Conservation (phyloP, 1,140 invertebrate species). For the Drosophila grimshawi region DNA sequence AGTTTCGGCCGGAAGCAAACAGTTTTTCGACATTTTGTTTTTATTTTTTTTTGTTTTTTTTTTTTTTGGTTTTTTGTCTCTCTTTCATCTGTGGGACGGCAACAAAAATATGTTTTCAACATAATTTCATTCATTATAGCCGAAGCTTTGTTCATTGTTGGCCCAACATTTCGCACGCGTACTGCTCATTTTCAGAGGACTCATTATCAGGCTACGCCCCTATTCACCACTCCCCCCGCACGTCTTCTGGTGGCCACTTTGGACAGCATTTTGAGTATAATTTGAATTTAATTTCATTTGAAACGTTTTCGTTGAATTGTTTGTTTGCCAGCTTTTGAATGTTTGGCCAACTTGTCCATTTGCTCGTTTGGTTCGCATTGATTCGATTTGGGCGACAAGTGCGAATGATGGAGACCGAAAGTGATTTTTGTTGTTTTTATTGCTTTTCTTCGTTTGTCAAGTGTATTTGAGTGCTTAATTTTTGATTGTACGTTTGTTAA, state of each 20-base stretch:
- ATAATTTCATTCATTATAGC: slow-evolving; percentile 75
- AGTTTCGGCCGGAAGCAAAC: slow-evolving; percentile 49
- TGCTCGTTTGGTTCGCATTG: slow-evolving; percentile 33
- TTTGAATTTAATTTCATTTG: slow-evolving; percentile 76
- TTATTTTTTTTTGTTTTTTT: slow-evolving; percentile 22
- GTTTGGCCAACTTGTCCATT: slow-evolving; percentile 2
- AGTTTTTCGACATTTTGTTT: slow-evolving; percentile 41
- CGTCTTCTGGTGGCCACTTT: slow-evolving; percentile 5
- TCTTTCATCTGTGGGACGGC: too few species aligned
- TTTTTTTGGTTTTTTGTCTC: background rate
- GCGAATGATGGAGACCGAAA: slow-evolving; percentile 17
- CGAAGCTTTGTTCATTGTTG: slow-evolving; percentile 51
- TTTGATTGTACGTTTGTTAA: slow-evolving; percentile 34
- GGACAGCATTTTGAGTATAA: slow-evolving; percentile 64
- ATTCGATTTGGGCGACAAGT: slow-evolving; percentile 32
- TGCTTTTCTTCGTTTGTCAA: background rate
- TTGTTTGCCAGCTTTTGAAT: background rate
- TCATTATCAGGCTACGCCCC: slow-evolving; percentile 47
- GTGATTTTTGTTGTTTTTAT: background rate
- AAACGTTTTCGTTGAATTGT: slow-evolving; percentile 57
- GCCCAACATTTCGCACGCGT: slow-evolving; percentile 2
- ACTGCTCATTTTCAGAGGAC: slow-evolving; percentile 59
- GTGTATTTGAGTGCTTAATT: slow-evolving; percentile 25
- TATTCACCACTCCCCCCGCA: background rate
- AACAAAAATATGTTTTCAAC: slow-evolving; percentile 70